Evolutionary conservation across 92 coral and sea anemone genomes (phyloP), one percentile per base, ranked within the genome.

Genomic region (Montipora capitata): DNA sequence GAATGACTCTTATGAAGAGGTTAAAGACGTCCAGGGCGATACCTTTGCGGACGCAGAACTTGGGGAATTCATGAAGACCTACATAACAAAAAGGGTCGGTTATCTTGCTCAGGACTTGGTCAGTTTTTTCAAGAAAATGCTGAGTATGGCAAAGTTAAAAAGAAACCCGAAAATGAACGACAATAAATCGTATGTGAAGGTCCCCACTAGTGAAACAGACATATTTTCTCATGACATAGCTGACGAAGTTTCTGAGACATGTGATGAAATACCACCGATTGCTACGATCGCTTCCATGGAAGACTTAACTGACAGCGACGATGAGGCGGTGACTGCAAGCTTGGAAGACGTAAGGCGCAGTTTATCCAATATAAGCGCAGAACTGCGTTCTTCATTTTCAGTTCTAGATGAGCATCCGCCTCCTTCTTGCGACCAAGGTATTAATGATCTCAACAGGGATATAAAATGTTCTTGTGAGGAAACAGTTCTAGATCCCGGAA

Each of bases 1-100:
- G 3, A 94, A 88, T 77, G 98, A 95, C 41, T 90, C 98, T 0
- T 94, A 91, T 65, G 91, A 94, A 51, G 95, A 91, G 16, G 96
- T 88, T 18, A 85, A 78, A 40, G 87, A 91, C 2, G 62, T 78
- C 14, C 75, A 87, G 12, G 86, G 76, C 13, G 88, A 56, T 42
- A 48, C 41, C 57, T 91, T 79, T 48, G 94, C 92, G 2, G 93
- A 79, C 42, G 91, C 94, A 10, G 96, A 95, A 68, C 84, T 95
- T 16, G 96, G 96, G 4, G 93, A 89, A 15, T 95, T 95, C 77
- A 94, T 92, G 87, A 61, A 40, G 11, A 40, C 52, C 4, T 95
- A 95, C 86, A 88, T 94, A 16, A 57, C 38, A 4, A 74, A 82
- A 20, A 92, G 82, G 67, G 87, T 88, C 20, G 77, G 91, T 18